A percentile compares a stretch with the other conserved stretches of the same genome.
Evolutionary conservation across 2,888 invertebrate genomes (phyloP).

Genomic region (Caenorhabditis afra): DNA sequence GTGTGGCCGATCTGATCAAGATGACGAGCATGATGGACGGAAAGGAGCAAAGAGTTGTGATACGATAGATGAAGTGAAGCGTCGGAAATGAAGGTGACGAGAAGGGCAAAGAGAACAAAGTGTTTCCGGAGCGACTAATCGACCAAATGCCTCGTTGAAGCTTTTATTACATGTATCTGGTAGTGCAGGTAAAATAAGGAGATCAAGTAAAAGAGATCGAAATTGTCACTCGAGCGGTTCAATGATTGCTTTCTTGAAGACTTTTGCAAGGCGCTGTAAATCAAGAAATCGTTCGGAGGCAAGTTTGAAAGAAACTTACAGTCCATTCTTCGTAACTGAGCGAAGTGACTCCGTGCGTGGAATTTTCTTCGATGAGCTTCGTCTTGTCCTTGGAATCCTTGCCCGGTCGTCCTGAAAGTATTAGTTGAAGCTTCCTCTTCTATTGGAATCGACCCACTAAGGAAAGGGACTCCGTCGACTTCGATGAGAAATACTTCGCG

Average conservation of each 20-base stretch:
- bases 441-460: conserved; percentile 28
- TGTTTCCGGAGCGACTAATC: no score
- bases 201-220: no score
- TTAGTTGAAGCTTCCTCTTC: neutral
- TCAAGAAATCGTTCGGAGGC: neutral
- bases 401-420: conserved; percentile 34
- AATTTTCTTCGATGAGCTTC: neutral
- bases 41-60: no score
- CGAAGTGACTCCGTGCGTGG: conserved; percentile 31
- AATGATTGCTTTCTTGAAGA: conserved; percentile 29
- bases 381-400: neutral
- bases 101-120: no score
- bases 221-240: conserved; percentile 9
- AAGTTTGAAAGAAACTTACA: neutral
- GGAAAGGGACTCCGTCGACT: conserved; percentile 23
- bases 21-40: no score
- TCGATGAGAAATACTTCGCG: conserved; percentile 26
- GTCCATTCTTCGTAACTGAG: conserved; percentile 41
- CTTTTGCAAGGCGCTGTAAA: conserved; percentile 21
- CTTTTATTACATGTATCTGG: no score
- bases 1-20: no score
- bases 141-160: no score
- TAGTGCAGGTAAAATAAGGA: no score
- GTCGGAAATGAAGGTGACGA: no score
- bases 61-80: no score